These are phyloP conservation scores for Lithobates sylvaticus DNA, from an alignment of 2,797 vertebrate genomes.

Conservation along the genomic window DNA sequence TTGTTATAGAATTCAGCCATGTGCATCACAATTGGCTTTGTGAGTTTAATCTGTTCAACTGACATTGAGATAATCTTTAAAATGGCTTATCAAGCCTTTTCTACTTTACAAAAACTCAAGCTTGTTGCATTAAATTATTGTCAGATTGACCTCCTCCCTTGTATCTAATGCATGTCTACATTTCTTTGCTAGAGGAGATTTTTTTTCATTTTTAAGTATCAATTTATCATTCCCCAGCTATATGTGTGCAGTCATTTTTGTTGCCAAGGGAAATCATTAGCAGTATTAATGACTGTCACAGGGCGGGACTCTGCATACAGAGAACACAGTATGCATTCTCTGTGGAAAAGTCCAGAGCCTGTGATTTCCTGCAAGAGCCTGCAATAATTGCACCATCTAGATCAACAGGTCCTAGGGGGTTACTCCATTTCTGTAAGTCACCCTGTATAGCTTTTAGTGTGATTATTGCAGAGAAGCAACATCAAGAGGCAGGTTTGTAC, in stretches of 20 bases:
- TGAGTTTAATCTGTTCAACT: not conserved
- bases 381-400: conserved; percentile 76
- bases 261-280: conserved; percentile 75
- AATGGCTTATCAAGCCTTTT: not conserved
- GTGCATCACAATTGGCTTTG: not conserved
- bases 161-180: not conserved
- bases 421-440: conserved; percentile 75
- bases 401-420: conserved; percentile 52
- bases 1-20: not conserved
- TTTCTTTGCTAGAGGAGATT: not conserved
- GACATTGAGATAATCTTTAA: not conserved
- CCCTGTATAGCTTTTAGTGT: conserved; percentile 29
- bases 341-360: conserved; percentile 56
- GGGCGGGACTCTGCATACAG: conserved; percentile 62
- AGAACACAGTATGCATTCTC: conserved; percentile 54
- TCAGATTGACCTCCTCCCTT: not conserved
- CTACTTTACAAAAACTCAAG: not conserved
- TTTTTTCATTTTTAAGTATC: not conserved
- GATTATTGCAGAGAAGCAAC: conserved; percentile 17
- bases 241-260: conserved; percentile 29
- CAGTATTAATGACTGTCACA: conserved; percentile 68
- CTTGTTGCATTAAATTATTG: not conserved
- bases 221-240: conserved; percentile 31
- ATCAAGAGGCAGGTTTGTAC: conserved; percentile 7
- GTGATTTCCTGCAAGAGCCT: conserved; percentile 68